Evolutionary conservation across 2,888 invertebrate genomes (phyloP), one percentile per base, ranked within the genome.

Genomic region (Subacronicta megacephala): DNA sequence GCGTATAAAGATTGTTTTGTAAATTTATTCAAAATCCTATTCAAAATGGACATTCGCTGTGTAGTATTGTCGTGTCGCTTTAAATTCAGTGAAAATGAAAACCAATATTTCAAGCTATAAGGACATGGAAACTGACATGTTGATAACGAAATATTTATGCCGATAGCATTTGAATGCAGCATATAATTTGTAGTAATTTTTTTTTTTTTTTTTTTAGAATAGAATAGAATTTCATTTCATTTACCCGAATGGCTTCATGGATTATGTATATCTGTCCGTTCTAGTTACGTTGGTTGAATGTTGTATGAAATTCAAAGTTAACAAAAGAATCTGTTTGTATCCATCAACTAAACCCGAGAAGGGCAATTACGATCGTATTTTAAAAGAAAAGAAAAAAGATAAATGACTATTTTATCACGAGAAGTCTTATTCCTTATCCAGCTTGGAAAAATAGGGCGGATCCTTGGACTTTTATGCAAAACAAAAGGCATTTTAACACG

Each of bases 381-480:
- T 68, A 67, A 77, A 70, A 56, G 63, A 73, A 77, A 76, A 78
- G 42, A 47, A 63, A 26, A 65, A 73, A 86, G 80, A 88, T 75
- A 83, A 88, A 87, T 82, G 70, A 78, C 66, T 67, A 61, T 82
- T 82, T 85, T 79, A 85, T 85, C 81, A 75, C 54, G 57, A 71
- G 51, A 59, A 78, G 77, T 79, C 77, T 77, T 79, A 78, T 74
- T 80, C 76, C 73, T 73, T 82, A 82, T 80, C 72, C 62, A 57
- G 56, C 42, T 61, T 55, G 70, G 72, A 75, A 82, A 81, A 82
- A 79, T 81, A 77, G 77, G 67, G 68, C 71, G 49, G 17, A 36
- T 50, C 61, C 40, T 17, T 45, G 80, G 83, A 82, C 81, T 81
- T 78, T 58, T 79, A 80, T 77, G 79, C 79, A 76, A 86, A 87